Evolutionary conservation across 2,888 invertebrate genomes (phyloP).

Genomic region (Dilophus febrilis): DNA sequence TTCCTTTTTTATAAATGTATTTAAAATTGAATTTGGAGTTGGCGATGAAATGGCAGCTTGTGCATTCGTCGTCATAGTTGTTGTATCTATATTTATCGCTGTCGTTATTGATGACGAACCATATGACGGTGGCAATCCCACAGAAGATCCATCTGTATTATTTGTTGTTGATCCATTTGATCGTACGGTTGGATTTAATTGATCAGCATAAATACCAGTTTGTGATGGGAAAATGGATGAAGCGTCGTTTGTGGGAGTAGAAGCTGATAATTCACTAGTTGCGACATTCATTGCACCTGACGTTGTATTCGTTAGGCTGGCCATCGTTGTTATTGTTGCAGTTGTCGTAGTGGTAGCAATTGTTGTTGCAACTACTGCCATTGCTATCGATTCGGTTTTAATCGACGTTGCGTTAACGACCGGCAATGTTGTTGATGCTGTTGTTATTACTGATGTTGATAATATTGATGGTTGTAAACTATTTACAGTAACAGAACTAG

Average conservation of each 20-base stretch:
- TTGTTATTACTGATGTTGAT: conserved; percentile 2
- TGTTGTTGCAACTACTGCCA: conserved; percentile 17
- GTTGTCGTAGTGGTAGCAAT: conserved; percentile 24
- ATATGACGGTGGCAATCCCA: too few relatives aligned
- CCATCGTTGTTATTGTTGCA: conserved; percentile 14
- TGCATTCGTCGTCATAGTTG: not conserved
- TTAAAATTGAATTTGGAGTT: not conserved
- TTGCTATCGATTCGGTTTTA: conserved; percentile 9
- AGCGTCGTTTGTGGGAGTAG: conserved; percentile 13
- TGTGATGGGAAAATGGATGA: not conserved
- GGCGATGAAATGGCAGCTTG: not conserved
- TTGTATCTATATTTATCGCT: not conserved
- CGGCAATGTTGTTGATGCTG: conserved; percentile 4
- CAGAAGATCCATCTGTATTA: not conserved
- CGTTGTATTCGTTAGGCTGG: too few relatives aligned
- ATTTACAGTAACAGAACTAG: not conserved
- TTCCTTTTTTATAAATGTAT: too few relatives aligned
- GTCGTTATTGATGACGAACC: not conserved
- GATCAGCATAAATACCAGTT: too few relatives aligned
- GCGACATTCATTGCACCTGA: too few relatives aligned
- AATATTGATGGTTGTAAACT: too few relatives aligned
- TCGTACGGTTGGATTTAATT: conserved; percentile 16
- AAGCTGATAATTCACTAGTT: not conserved
- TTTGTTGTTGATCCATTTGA: not conserved
- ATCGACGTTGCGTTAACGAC: conserved; percentile 5